Conservation (phyloP, 2,797 vertebrate genomes). For the Yasuhikotakia modesta region DNA sequence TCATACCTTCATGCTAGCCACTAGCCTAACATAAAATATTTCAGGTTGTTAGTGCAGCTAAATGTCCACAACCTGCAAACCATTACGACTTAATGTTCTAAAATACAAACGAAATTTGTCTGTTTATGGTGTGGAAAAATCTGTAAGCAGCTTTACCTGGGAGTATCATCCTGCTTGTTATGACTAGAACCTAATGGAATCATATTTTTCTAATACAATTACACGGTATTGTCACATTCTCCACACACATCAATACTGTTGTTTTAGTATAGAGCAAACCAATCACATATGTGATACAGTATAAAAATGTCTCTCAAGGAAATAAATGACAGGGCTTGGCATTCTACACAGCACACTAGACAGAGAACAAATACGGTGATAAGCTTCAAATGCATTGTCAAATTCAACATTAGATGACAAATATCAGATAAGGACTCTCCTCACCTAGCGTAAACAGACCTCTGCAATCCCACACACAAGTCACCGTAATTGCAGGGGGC, state of each 20-base stretch:
- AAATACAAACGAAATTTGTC: neutral
- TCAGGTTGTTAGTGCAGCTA: neutral
- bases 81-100: neutral
- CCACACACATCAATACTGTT: neutral
- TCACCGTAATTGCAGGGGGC: neutral
- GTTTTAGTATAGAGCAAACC: neutral
- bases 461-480: neutral
- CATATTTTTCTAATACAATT: constrained; percentile 3
- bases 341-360: neutral
- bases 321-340: neutral
- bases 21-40: constrained; percentile 4
- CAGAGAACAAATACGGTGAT: neutral
- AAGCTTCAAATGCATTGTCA: neutral
- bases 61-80: constrained; percentile 5
- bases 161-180: constrained; percentile 1
- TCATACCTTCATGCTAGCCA: neutral
- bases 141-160: neutral
- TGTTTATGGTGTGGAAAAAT: constrained; percentile 4
- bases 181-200: too few relatives aligned
- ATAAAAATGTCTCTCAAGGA: neutral
- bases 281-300: neutral
- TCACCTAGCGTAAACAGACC: neutral
- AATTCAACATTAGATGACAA: neutral
- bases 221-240: neutral
- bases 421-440: constrained; percentile 1